Evolutionary conservation across 2,113 vertebrate genomes (phyloP).

Genomic region (Acrocephalus arundinaceus): DNA sequence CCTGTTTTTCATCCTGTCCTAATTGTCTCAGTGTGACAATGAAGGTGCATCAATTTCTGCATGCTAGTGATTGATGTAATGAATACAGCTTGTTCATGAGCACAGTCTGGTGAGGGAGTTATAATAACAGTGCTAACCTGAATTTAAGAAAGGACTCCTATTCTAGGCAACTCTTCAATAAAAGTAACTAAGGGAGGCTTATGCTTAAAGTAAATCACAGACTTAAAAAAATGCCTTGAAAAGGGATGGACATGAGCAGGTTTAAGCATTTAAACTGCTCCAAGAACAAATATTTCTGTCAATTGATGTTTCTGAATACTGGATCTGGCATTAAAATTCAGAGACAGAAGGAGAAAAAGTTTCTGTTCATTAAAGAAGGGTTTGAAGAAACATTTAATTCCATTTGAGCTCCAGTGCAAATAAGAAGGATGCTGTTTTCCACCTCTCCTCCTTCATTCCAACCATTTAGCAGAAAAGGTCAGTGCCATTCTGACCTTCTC

Average conservation of each 20-base stretch:
- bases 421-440: not conserved
- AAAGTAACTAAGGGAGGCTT: not conserved
- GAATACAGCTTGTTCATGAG: not conserved
- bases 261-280: not conserved
- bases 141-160: not conserved
- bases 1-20: not conserved
- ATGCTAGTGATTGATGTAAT: not conserved
- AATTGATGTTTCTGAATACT: not conserved
- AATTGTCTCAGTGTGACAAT: not conserved
- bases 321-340: not conserved
- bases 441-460: not conserved
- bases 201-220: not conserved
- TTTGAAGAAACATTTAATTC: not conserved
- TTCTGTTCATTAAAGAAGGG: not conserved
- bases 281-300: not conserved
- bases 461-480: not conserved
- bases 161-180: not conserved
- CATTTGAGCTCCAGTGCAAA: not conserved
- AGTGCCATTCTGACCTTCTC: not conserved
- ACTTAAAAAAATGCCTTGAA: not conserved
- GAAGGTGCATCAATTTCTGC: not conserved
- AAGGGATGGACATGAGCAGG: fast-evolving
- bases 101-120: not conserved
- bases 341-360: not conserved
- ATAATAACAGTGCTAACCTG: not conserved